These are phyloP conservation scores for Coluber constrictor DNA, from an alignment of 2,797 vertebrate genomes.

Conservation along the genomic window DNA sequence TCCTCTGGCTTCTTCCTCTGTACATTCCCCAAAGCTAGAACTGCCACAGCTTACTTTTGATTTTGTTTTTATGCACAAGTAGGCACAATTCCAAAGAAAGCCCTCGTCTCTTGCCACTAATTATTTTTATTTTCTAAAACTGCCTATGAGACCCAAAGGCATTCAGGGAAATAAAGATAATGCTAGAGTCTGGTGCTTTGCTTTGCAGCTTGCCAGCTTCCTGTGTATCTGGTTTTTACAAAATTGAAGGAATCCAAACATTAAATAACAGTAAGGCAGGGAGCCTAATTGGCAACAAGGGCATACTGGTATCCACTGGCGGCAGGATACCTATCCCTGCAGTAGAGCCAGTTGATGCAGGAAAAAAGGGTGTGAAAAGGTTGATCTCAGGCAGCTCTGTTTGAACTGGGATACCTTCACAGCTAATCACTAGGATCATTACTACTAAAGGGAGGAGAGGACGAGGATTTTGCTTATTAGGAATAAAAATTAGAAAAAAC, in stretches of 20 bases:
- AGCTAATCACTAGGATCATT: not conserved
- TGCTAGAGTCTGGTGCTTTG: not conserved
- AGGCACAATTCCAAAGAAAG: not conserved
- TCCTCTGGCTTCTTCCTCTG: not conserved
- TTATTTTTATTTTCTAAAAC: not conserved
- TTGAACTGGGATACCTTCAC: not conserved
- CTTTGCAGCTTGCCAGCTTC: not conserved
- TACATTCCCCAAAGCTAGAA: not conserved
- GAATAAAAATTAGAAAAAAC: not conserved
- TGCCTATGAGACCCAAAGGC: not conserved
- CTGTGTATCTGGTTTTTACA: not conserved
- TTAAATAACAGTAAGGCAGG: not conserved
- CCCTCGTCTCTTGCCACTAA: not conserved
- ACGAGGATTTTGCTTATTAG: not conserved
- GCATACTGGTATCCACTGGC: not conserved
- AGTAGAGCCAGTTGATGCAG: not conserved
- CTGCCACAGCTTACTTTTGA: not conserved
- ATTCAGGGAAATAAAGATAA: not conserved
- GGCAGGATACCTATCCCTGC: not conserved
- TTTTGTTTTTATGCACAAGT: not conserved
- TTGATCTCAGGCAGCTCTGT: not conserved
- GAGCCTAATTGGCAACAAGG: not conserved
- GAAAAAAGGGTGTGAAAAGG: not conserved
- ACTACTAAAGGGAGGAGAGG: not conserved
- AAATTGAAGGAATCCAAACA: not conserved